These are phyloP conservation scores for Macrotrachela quadricornifera DNA, from an alignment of 1,140 invertebrate species.

Conservation along the genomic window DNA sequence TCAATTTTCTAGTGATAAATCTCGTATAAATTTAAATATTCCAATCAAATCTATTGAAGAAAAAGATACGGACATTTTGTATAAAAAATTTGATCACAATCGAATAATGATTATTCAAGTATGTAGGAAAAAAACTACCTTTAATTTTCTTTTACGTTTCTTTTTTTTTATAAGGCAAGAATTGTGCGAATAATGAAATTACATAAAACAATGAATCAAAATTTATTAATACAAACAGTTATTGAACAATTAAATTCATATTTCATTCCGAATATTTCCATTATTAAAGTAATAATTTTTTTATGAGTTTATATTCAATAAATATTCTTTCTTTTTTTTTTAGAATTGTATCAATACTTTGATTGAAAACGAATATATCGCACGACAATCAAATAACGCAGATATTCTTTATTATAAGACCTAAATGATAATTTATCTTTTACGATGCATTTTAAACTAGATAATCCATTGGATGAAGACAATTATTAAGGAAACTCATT, in stretches of 20 bases:
- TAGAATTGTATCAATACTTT: constrained; percentile 98
- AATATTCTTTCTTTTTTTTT: constrained; percentile 19
- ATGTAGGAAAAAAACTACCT: too few relatives aligned
- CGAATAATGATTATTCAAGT: constrained; percentile 76
- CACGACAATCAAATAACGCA: constrained; percentile 81
- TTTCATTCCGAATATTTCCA: constrained; percentile 88
- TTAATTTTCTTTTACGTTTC: too few relatives aligned
- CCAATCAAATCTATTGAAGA: constrained; percentile 89
- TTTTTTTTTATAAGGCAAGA: constrained; percentile 39
- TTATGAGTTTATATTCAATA: neutral
- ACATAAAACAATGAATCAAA: constrained; percentile 79
- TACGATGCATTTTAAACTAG: too few relatives aligned
- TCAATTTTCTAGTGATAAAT: constrained; percentile 59
- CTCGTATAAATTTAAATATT: constrained; percentile 91
- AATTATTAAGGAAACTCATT: too few relatives aligned
- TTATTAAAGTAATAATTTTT: constrained; percentile 57
- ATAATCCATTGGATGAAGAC: too few relatives aligned
- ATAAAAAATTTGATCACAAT: constrained; percentile 96
- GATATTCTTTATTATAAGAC: constrained; percentile 57
- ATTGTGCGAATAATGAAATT: constrained; percentile 99
- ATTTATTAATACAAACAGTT: constrained; percentile 81
- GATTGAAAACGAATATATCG: constrained; percentile 96
- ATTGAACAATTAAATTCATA: constrained; percentile 74
- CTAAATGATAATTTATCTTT: constrained; percentile 11
- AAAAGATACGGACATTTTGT: constrained; percentile 82